phyloP scores from a whole-genome alignment of 2,797 vertebrate species.

The Tapera naevia region DNA sequence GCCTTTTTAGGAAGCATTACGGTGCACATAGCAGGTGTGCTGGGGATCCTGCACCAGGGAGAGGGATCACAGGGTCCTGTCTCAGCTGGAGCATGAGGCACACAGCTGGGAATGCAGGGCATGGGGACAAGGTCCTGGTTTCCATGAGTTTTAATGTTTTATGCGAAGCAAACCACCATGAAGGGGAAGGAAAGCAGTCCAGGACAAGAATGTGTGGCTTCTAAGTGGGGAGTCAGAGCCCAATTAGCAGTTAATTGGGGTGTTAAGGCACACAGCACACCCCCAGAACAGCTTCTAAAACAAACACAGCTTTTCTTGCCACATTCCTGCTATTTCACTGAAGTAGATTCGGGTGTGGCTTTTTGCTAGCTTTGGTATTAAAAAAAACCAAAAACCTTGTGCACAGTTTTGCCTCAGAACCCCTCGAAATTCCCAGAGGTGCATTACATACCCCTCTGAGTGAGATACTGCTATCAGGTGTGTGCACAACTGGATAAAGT shows the following conservation, averaged over 20 bases:
- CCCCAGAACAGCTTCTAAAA: neutral
- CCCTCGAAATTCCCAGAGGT: neutral
- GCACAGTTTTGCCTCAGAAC: neutral
- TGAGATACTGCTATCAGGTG: neutral
- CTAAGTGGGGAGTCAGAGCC: neutral
- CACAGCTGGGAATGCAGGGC: neutral
- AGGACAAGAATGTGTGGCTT: neutral
- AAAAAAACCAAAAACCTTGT: neutral
- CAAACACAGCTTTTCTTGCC: neutral
- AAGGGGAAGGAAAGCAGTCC: neutral
- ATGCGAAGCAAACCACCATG: neutral
- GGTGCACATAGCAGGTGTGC: fast-evolving
- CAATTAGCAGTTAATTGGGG: neutral
- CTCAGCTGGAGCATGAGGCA: neutral
- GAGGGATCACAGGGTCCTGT: neutral
- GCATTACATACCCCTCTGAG: neutral
- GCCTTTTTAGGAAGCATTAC: neutral
- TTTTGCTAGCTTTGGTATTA: neutral
- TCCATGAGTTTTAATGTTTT: neutral
- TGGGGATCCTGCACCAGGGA: neutral
- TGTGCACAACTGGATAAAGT: neutral
- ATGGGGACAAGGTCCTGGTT: neutral
- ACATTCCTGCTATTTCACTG: neutral
- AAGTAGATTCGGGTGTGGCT: neutral
- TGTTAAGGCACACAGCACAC: neutral